phyloP scores from a whole-genome alignment of 2,888 invertebrate species.

The Lepetodrilus schrolli region DNA sequence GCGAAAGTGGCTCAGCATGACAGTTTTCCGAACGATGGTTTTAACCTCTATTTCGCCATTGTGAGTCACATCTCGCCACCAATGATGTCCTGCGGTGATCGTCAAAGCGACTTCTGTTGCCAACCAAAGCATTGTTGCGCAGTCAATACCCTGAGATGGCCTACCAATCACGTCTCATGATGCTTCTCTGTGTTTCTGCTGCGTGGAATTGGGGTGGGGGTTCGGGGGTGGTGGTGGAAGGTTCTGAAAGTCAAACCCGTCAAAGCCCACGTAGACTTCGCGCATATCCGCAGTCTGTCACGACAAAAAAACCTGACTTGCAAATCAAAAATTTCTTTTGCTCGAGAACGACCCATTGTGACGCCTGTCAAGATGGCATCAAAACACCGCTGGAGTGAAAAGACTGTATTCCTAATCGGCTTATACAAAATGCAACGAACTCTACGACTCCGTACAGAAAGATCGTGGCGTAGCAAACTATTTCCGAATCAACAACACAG shows the following conservation, averaged over 20 bases:
- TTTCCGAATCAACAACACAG: too few species aligned
- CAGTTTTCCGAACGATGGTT: background rate
- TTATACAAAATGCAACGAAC: too few species aligned
- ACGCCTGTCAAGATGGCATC: background rate
- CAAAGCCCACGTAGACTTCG: background rate
- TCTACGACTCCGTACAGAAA: too few species aligned
- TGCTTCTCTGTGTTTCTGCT: background rate
- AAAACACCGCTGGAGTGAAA: background rate
- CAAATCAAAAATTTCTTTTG: background rate
- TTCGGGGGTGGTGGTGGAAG: background rate
- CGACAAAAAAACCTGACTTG: background rate
- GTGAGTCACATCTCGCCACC: background rate
- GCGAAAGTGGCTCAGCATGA: background rate
- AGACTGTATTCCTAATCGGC: slow-evolving; percentile 11
- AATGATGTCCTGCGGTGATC: background rate
- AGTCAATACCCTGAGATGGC: background rate
- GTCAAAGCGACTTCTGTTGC: slow-evolving; percentile 5
- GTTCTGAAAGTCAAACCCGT: background rate
- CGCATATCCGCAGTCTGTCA: background rate
- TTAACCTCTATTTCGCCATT: background rate
- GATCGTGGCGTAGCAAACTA: too few species aligned
- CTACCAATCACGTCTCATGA: background rate
- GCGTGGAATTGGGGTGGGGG: background rate
- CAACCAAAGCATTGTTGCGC: background rate
- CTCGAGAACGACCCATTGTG: background rate